phyloP scores from a whole-genome alignment of 1,140 invertebrate species.

The Melitaea cinxia region DNA sequence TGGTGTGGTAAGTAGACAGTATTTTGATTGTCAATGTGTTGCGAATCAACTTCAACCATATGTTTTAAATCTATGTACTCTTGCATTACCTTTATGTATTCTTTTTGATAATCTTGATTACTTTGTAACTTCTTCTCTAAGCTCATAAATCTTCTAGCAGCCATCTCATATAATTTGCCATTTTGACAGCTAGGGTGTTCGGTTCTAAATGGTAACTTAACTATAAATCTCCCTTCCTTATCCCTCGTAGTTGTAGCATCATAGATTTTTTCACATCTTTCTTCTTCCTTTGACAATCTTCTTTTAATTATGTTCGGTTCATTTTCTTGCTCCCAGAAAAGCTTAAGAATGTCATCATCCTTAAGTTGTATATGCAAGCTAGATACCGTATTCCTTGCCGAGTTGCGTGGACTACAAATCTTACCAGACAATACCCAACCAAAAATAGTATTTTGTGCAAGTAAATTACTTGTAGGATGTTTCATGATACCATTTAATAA shows the following conservation, averaged over 20 bases:
- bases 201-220: constrained; percentile 48
- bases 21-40: constrained; percentile 10
- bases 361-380: constrained; percentile 37
- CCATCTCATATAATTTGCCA: not conserved
- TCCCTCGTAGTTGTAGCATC: constrained; percentile 31
- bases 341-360: constrained; percentile 41
- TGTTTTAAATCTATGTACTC: constrained; percentile 20
- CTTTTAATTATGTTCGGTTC: constrained; percentile 24
- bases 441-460: constrained; percentile 49
- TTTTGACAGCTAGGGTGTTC: constrained; percentile 28
- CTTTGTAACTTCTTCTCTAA: constrained; percentile 13
- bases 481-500: not conserved
- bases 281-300: constrained; percentile 41
- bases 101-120: not conserved
- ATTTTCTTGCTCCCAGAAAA: constrained; percentile 48
- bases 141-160: not conserved
- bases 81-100: constrained; percentile 21
- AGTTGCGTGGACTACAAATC: constrained; percentile 1
- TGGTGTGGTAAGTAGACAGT: constrained; percentile 36
- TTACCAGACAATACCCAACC: constrained; percentile 54
- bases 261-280: constrained; percentile 43
- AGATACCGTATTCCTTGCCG: constrained; percentile 4
- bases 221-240: constrained; percentile 48
- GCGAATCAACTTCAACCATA: constrained; percentile 8
- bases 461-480: constrained; percentile 21